phyloP scores from a whole-genome alignment of 2,888 invertebrate species.

The Plebejus anna region DNA sequence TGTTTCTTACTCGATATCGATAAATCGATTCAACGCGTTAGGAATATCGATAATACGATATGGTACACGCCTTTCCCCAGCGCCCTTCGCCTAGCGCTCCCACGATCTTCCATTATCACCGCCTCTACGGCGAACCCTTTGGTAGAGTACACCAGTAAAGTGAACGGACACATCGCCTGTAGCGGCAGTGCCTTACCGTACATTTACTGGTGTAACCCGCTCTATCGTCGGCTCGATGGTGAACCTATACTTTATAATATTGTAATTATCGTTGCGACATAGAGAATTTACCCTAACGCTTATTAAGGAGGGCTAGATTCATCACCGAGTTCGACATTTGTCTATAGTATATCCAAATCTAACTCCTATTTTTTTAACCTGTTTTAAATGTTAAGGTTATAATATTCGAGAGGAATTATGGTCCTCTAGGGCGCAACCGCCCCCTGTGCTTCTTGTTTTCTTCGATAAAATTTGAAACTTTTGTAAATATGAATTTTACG shows the following conservation, averaged over 20 bases:
- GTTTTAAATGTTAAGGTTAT: constrained; percentile 75
- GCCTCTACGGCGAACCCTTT: constrained; percentile 63
- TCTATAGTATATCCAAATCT: constrained; percentile 73
- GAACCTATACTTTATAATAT: constrained; percentile 34
- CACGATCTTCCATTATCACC: constrained; percentile 71
- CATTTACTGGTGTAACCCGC: constrained; percentile 54
- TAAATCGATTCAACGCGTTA: constrained; percentile 39
- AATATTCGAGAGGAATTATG: constrained; percentile 57
- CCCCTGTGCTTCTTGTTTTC: constrained; percentile 77
- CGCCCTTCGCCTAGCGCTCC: constrained; percentile 70
- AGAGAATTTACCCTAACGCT: constrained; percentile 35
- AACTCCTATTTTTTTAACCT: constrained; percentile 79
- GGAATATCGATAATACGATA: constrained; percentile 43
- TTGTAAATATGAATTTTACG: constrained; percentile 48
- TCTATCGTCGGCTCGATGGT: constrained; percentile 45
- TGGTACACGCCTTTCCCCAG: constrained; percentile 54
- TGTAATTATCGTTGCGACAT: constrained; percentile 30
- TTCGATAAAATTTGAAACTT: constrained; percentile 57
- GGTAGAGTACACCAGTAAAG: constrained; percentile 52
- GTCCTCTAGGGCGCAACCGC: constrained; percentile 60
- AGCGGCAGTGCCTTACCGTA: constrained; percentile 44
- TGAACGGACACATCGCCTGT: constrained; percentile 47
- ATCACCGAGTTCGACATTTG: constrained; percentile 39
- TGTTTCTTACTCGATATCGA: constrained; percentile 43
- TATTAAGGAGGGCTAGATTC: constrained; percentile 32